Evolutionary conservation across 2,888 invertebrate species (phyloP).

Genomic region (Balanococcus diminutus): DNA sequence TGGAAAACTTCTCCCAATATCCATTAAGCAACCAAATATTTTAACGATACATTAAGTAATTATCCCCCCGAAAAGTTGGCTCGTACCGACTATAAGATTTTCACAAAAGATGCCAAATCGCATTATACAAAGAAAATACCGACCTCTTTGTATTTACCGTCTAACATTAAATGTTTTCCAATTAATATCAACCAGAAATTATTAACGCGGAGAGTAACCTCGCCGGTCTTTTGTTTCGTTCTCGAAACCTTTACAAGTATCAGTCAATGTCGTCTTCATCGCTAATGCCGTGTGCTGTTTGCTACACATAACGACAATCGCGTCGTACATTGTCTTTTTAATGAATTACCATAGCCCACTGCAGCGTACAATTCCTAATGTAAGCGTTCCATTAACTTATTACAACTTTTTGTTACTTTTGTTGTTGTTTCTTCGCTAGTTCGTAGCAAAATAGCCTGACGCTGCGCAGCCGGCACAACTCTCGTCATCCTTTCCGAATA

Average conservation of each 20-base stretch:
- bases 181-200: constrained; percentile 52
- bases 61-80: constrained; percentile 26
- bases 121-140: constrained; percentile 32
- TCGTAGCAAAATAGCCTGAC: not conserved
- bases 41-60: constrained; percentile 54
- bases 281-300: not conserved
- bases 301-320: not conserved
- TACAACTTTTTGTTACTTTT: constrained; percentile 6
- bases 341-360: not conserved
- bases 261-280: constrained; percentile 45
- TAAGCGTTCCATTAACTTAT: constrained; percentile 13
- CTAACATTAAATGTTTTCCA: constrained; percentile 50
- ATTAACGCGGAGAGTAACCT: constrained; percentile 23
- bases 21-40: constrained; percentile 46
- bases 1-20: constrained; percentile 28
- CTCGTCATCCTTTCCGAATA: not conserved
- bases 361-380: not conserved
- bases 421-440: not conserved
- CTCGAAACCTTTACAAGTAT: constrained; percentile 6
- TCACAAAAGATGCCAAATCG: constrained; percentile 50
- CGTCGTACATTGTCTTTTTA: constrained; percentile 14
- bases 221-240: not conserved
- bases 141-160: constrained; percentile 50
- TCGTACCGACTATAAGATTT: constrained; percentile 4
- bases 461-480: too few species aligned